Evolutionary conservation across 2,888 invertebrate species (phyloP).

Genomic region (Dascillus cervinus): DNA sequence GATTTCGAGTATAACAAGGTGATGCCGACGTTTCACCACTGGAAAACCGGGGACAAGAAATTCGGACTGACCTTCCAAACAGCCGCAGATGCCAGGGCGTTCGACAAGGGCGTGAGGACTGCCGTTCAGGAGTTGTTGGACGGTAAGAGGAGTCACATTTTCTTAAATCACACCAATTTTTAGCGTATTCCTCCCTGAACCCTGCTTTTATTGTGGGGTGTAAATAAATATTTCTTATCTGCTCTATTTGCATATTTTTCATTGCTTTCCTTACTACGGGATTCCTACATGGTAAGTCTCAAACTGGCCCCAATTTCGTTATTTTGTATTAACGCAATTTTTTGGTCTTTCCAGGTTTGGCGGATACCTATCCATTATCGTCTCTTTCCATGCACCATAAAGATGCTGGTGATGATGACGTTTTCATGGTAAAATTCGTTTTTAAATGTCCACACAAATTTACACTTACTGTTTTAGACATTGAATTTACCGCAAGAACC

Average conservation of each 20-base stretch:
- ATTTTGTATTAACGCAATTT: conserved; percentile 4
- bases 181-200: conserved; percentile 3
- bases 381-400: conserved; percentile 60
- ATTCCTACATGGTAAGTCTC: conserved; percentile 56
- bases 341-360: conserved; percentile 55
- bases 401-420: conserved; percentile 87
- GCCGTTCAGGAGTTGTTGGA: conserved; percentile 86
- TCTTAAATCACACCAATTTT: conserved; percentile 1
- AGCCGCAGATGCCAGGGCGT: conserved; percentile 88
- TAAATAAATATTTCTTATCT: conserved; percentile 57
- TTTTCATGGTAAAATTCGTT: conserved; percentile 71
- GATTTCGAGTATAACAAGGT: conserved; percentile 96
- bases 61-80: conserved; percentile 96
- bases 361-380: conserved; percentile 64
- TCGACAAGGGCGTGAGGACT: conserved; percentile 83
- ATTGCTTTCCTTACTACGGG: conserved; percentile 57
- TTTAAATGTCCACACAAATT: neutral
- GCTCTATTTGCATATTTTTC: conserved; percentile 51
- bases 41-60: conserved; percentile 91
- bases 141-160: conserved; percentile 55
- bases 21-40: conserved; percentile 98
- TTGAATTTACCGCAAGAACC: conserved; percentile 77
- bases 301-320: conserved; percentile 1
- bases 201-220: conserved; percentile 23
- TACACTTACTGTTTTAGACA: conserved; percentile 51